Conservation (phyloP, 92 coral and sea anemone genomes). For the Palythoa grandis region DNA sequence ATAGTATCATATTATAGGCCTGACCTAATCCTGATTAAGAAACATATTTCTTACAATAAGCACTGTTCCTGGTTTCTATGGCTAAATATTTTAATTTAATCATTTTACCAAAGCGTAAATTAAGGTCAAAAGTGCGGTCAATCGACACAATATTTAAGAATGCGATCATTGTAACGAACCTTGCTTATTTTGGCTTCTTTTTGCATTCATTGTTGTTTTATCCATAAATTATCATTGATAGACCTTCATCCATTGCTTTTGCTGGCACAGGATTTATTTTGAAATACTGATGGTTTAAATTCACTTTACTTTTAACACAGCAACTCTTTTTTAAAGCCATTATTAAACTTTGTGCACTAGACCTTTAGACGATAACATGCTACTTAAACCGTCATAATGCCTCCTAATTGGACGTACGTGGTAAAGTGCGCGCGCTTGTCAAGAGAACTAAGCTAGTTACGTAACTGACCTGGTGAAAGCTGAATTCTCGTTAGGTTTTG, state of each 20-base stretch:
- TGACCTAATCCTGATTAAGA: too few relatives aligned
- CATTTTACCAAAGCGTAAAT: neutral
- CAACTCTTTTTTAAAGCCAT: neutral
- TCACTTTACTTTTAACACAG: neutral
- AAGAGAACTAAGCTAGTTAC: neutral
- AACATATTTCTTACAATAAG: too few relatives aligned
- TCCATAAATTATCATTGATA: neutral
- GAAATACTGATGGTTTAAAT: neutral
- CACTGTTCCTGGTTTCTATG: too few relatives aligned
- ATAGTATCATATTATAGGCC: too few relatives aligned
- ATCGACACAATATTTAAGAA: neutral
- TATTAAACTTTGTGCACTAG: neutral
- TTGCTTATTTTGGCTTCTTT: neutral
- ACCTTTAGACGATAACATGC: too few relatives aligned
- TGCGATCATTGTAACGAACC: neutral
- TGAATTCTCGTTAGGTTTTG: too few relatives aligned
- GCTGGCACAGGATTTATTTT: neutral
- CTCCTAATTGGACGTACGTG: conserved; percentile 20
- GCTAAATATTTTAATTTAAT: too few relatives aligned
- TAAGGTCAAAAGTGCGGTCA: neutral
- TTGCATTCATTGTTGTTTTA: neutral
- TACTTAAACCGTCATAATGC: conserved; percentile 42
- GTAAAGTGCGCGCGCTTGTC: conserved; percentile 12
- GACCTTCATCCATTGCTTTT: neutral
- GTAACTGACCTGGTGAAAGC: neutral